Evolutionary conservation across 30 jellyfish, hydroid and myxozoan species (phyloP).

Genomic region (Cassiopea andromeda): DNA sequence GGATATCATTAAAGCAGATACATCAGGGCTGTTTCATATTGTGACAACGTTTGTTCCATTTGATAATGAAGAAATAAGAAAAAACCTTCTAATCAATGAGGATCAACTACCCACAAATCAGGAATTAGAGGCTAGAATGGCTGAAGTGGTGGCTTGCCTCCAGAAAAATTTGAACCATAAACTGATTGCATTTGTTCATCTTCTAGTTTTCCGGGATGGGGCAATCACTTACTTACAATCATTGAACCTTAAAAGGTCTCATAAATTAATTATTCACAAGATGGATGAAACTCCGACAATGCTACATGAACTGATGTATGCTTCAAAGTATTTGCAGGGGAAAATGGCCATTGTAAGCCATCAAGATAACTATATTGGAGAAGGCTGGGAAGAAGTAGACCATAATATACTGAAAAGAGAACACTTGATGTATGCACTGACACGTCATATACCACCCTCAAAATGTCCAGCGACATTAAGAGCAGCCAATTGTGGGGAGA

Average conservation of each 20-base stretch:
- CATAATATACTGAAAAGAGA: conserved; percentile 34
- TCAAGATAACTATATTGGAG: conserved; percentile 82
- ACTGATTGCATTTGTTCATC: conserved; percentile 80
- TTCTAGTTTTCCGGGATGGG: conserved; percentile 68
- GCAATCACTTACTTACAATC: conserved; percentile 42
- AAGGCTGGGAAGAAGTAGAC: conserved; percentile 89
- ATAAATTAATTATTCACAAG: conserved; percentile 73
- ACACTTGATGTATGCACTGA: conserved; percentile 80
- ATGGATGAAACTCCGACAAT: conserved; percentile 86
- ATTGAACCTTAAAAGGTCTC: conserved; percentile 54
- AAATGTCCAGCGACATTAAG: conserved; percentile 49
- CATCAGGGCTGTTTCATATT: conserved; percentile 67
- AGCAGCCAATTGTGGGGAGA: conserved; percentile 63
- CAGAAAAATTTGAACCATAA: conserved; percentile 78
- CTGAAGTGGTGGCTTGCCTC: conserved; percentile 72
- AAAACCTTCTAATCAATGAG: conserved; percentile 52
- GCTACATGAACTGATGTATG: conserved; percentile 68
- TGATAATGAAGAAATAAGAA: conserved; percentile 57
- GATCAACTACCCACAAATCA: conserved; percentile 66
- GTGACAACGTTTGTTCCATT: conserved; percentile 85
- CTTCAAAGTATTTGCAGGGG: conserved; percentile 63
- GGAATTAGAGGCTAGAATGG: conserved; percentile 79
- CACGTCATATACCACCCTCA: conserved; percentile 76
- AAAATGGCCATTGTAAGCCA: conserved; percentile 74
- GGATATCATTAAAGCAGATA: conserved; percentile 33